A percentile compares a stretch with the other conserved stretches of the same genome.
phyloP scores from a whole-genome alignment of 2,113 vertebrate species.

The Marmota monax region DNA sequence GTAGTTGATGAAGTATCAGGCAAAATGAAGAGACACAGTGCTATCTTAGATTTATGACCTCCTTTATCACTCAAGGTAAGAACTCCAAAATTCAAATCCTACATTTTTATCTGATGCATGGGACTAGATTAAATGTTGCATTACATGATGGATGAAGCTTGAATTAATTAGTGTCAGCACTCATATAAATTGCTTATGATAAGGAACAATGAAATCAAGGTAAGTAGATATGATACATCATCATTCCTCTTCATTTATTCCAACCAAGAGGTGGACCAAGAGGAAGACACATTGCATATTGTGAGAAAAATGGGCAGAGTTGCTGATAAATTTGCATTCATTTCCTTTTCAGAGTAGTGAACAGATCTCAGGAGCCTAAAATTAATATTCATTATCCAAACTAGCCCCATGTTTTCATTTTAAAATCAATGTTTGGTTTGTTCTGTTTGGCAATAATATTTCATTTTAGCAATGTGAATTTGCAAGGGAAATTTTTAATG shows the following conservation, averaged over 20 bases:
- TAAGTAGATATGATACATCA: conserved; percentile 60
- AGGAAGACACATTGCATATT: not conserved
- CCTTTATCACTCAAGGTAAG: conserved; percentile 64
- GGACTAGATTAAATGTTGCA: conserved; percentile 63
- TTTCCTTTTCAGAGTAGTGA: conserved; percentile 39
- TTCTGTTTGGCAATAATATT: not conserved
- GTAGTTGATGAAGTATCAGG: conserved; percentile 39
- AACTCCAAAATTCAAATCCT: conserved; percentile 55
- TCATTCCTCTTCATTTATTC: conserved; percentile 67
- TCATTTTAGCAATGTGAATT: not conserved
- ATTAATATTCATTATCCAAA: conserved; percentile 30
- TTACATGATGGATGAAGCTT: conserved; percentile 59
- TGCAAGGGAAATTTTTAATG: not conserved
- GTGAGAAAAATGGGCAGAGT: conserved; percentile 22
- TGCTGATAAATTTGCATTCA: not conserved
- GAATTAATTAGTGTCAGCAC: conserved; percentile 68
- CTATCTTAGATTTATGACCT: conserved; percentile 64
- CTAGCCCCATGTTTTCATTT: not conserved
- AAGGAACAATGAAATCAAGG: conserved; percentile 65
- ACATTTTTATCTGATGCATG: conserved; percentile 51
- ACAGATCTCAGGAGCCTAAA: not conserved
- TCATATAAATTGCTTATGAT: conserved; percentile 68
- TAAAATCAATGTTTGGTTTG: not conserved
- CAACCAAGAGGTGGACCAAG: not conserved
- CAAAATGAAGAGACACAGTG: conserved; percentile 15